These are phyloP conservation scores for Botia almorhae DNA, from an alignment of 2,797 vertebrate genomes.

Conservation along the genomic window DNA sequence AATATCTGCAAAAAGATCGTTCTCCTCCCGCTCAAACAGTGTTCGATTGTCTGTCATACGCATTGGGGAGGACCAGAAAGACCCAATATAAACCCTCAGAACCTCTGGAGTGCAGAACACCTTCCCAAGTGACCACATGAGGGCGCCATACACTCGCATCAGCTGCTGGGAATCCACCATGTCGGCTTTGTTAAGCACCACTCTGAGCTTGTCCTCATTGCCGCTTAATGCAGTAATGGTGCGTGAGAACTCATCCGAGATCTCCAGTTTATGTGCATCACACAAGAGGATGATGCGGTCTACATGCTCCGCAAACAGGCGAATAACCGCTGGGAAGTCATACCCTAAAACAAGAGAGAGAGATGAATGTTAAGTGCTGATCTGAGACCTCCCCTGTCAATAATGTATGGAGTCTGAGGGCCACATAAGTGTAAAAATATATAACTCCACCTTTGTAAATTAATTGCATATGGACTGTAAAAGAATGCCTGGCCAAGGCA, in stretches of 20 bases:
- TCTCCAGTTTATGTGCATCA: conserved; percentile 92
- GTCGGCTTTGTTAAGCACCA: conserved; percentile 93
- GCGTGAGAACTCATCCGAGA: conserved; percentile 90
- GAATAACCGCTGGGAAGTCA: conserved; percentile 55
- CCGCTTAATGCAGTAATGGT: conserved; percentile 86
- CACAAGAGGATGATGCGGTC: conserved; percentile 92
- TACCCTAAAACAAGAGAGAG: conserved; percentile 39
- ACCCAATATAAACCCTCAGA: conserved; percentile 88
- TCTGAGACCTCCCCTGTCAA: not conserved
- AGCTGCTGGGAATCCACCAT: conserved; percentile 90
- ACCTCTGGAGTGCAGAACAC: conserved; percentile 91
- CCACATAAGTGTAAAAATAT: conserved; percentile 22
- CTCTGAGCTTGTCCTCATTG: conserved; percentile 92
- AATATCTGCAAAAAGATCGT: conserved; percentile 87
- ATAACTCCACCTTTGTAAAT: conserved; percentile 20
- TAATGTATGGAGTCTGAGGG: not conserved
- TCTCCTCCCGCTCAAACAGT: conserved; percentile 89
- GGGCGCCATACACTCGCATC: conserved; percentile 90
- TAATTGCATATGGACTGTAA: not conserved
- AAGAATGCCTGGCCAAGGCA: not conserved
- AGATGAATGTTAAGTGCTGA: not conserved
- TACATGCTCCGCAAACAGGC: conserved; percentile 86
- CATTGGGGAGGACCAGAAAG: conserved; percentile 90
- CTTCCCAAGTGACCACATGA: conserved; percentile 94
- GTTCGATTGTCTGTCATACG: conserved; percentile 82